phyloP scores from a whole-genome alignment of 2,888 invertebrate species.

The Pyrrhosoma nymphula region DNA sequence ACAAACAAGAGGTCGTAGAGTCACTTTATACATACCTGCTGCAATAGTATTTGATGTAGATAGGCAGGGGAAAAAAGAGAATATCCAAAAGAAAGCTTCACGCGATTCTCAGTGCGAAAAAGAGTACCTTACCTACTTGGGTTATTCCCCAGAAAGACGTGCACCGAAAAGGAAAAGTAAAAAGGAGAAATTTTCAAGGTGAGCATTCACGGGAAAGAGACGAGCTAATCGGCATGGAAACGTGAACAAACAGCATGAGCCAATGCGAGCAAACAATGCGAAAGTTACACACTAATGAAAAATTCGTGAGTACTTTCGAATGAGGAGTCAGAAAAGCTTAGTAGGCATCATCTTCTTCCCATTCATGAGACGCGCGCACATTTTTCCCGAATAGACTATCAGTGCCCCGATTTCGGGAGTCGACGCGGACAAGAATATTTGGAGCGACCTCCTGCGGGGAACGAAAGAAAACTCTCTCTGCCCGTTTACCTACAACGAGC shows the following conservation, averaged over 20 bases:
- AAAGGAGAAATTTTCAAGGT: background rate
- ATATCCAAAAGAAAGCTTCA: background rate
- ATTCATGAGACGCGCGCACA: background rate
- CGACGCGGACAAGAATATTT: background rate
- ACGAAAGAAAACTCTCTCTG: background rate
- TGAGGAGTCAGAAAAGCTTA: background rate
- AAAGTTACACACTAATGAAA: slow-evolving; percentile 11
- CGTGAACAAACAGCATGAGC: background rate
- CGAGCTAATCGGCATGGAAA: background rate
- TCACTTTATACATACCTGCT: no score
- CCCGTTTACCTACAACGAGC: background rate
- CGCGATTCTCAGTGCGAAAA: background rate
- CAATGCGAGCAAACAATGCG: slow-evolving; percentile 3
- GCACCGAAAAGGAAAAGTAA: background rate
- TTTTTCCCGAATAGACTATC: background rate
- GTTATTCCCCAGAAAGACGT: background rate
- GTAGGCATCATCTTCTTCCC: background rate
- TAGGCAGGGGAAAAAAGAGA: background rate
- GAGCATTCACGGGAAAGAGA: background rate
- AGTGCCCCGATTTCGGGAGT: background rate
- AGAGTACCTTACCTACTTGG: background rate
- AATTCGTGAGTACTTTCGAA: slow-evolving; percentile 3
- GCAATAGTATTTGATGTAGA: no score
- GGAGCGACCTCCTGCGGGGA: background rate
- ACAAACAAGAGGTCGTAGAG: no score